Conservation (phyloP, 2,888 invertebrate genomes). For the Phlogophora meticulosa region DNA sequence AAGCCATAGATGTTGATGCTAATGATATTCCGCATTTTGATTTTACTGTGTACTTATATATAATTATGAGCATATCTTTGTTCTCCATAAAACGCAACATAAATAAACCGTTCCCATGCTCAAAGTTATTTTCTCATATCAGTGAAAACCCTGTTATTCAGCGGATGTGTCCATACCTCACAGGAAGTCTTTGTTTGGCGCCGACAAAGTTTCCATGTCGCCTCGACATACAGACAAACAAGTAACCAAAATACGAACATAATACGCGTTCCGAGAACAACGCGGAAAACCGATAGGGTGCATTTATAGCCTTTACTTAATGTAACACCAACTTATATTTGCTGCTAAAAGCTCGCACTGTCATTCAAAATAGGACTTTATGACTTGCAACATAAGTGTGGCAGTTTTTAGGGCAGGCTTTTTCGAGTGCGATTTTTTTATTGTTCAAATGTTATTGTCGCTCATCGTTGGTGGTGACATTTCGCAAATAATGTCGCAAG, state of each 20-base stretch:
- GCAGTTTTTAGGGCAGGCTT: background rate
- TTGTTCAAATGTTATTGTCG: slow-evolving; percentile 72
- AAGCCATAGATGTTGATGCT: no score
- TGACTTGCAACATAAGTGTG: slow-evolving; percentile 1
- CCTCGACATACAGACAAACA: slow-evolving; percentile 74
- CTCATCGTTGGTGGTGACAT: slow-evolving; percentile 81
- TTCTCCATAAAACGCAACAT: background rate
- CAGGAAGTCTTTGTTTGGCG: slow-evolving; percentile 85
- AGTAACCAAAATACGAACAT: slow-evolving; percentile 79
- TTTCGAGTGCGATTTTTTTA: slow-evolving; percentile 50
- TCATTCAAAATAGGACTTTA: slow-evolving; percentile 58
- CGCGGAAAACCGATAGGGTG: slow-evolving; percentile 86
- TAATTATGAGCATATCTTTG: no score
- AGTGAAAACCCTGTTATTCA: slow-evolving; percentile 62
- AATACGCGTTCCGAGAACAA: slow-evolving; percentile 82
- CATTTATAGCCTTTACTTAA: slow-evolving; percentile 78
- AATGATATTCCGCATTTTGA: no score
- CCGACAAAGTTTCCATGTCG: slow-evolving; percentile 78
- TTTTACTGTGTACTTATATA: no score
- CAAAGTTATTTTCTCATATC: slow-evolving; percentile 50
- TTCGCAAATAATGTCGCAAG: slow-evolving; percentile 80
- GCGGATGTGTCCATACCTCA: slow-evolving; percentile 68
- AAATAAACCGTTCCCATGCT: slow-evolving; percentile 18
- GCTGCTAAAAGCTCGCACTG: slow-evolving; percentile 31
- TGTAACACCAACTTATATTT: slow-evolving; percentile 57